A percentile compares a stretch with the other conserved stretches of the same genome.
Conservation (phyloP, 2,888 invertebrate species). For the Oscheius sp. region DNA sequence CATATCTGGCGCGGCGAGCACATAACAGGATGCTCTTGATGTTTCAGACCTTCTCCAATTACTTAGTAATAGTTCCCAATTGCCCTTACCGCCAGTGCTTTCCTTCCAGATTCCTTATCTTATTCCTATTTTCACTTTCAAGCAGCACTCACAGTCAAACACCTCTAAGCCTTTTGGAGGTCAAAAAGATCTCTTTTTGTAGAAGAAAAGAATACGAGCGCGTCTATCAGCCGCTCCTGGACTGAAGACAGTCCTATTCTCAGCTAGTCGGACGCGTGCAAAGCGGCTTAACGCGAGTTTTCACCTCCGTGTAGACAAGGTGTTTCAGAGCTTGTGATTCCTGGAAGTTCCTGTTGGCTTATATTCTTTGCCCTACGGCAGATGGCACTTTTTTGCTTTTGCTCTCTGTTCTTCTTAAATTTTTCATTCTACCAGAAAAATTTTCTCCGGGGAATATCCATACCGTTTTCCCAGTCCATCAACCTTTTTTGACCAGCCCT, state of each 20-base stretch:
- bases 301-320: slow-evolving; percentile 30
- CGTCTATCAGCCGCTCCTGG: slow-evolving; percentile 4
- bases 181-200: background rate
- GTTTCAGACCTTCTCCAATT: slow-evolving; percentile 35
- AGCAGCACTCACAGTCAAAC: too few species aligned
- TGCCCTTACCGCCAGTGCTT: background rate
- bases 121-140: too few species aligned
- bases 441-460: background rate
- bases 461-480: too few species aligned
- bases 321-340: slow-evolving; percentile 8
- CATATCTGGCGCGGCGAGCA: slow-evolving; percentile 38
- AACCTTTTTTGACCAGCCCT: background rate
- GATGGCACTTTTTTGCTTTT: background rate
- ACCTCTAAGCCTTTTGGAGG: too few species aligned
- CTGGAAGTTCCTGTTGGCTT: background rate
- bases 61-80: slow-evolving; percentile 27
- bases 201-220: background rate
- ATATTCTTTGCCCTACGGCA: background rate
- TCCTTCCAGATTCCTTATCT: background rate
- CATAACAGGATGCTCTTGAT: slow-evolving; percentile 31
- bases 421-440: background rate
- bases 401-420: background rate
- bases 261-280: slow-evolving; percentile 27
- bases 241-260: slow-evolving; percentile 34
- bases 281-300: slow-evolving; percentile 36